These are phyloP conservation scores for Sicus ferrugineus DNA, from an alignment of 2,888 invertebrate species.

Conservation along the genomic window DNA sequence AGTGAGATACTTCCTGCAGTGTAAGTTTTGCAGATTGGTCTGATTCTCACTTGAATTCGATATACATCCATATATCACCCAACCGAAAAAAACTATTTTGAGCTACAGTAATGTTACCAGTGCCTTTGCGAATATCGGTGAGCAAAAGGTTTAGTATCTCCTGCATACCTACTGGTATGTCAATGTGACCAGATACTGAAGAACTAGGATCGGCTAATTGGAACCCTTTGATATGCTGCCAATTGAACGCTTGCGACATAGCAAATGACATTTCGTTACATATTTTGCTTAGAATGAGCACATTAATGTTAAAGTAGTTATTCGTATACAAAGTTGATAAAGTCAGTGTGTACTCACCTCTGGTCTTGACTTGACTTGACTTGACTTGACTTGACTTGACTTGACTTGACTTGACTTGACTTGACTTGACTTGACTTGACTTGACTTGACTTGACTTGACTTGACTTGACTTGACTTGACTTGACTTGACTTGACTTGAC, in stretches of 20 bases:
- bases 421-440: too few relatives aligned
- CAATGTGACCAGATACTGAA: too few relatives aligned
- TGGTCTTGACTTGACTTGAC: background rate
- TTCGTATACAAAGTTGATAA: background rate
- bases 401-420: too few relatives aligned
- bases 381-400: too few relatives aligned
- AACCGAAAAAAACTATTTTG: constrained; percentile 32
- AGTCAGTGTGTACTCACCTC: background rate
- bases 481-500: too few relatives aligned
- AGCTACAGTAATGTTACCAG: constrained; percentile 25
- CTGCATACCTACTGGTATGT: background rate
- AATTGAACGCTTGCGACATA: constrained; percentile 5
- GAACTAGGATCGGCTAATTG: constrained; percentile 34
- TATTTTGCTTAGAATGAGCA: constrained; percentile 33
- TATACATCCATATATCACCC: constrained; percentile 27
- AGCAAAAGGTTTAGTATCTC: constrained; percentile 26
- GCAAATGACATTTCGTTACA: constrained; percentile 34
- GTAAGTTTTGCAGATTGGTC: too few relatives aligned
- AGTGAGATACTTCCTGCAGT: constrained; percentile 23
- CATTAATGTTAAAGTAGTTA: background rate
- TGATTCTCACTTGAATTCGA: background rate
- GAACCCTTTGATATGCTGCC: constrained; percentile 31
- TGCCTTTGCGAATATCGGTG: constrained; percentile 29
- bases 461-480: too few relatives aligned
- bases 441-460: too few relatives aligned